Base-by-base conservation (phyloP, 2,797 vertebrate genomes). In the Acrocephalus scirpaceus region DNA sequence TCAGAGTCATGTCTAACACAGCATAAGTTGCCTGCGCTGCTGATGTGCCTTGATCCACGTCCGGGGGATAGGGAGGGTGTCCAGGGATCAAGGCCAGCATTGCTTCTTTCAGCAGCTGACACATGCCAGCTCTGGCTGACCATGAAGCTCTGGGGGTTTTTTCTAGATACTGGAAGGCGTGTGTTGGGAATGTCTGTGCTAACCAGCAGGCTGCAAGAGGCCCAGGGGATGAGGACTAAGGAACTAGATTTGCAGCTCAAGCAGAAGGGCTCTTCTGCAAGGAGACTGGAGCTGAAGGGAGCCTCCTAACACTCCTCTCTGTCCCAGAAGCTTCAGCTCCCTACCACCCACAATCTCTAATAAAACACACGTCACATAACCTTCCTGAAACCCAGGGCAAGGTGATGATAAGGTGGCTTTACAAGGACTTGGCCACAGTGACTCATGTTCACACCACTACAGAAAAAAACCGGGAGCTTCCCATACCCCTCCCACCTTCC, bases 81-180 rank as follows among this genome's bases (percentile, higher is more conserved):
- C 22, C 13, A 60, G 51, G 22, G 32, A 92, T 45, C 60, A 45
- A 73, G 87, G 65, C 53, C 93, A 92, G 89, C 50, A 90, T 5
- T 61, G 75, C 91, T 77, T 67, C 90, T 87, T 86, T 45, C 82
- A 64, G 89, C 84, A 91, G 91, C 83, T 92, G 74, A 87, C 86
- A 91, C 44, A 79, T 16, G 72, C 75, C 73, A 83, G 72, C 78
- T 70, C 67, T 32, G 92, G 72, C 76, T 8, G 7, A 77, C 69
- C 15, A 53, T 34, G 62, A 88, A 71, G 61, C 72, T 91, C 48
- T 45, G 13, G 14, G 16, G 0, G 2, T 48, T 30, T 42, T 58
- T 73, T 13, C 77, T 36, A 67, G 85, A 30, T 81, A 57, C 44
- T 8, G 6, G 50, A 80, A 83, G 34, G 30, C 34, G 62, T 38